Evolutionary conservation across 2,797 vertebrate genomes (phyloP).

Genomic region (Carcharodon carcharias): DNA sequence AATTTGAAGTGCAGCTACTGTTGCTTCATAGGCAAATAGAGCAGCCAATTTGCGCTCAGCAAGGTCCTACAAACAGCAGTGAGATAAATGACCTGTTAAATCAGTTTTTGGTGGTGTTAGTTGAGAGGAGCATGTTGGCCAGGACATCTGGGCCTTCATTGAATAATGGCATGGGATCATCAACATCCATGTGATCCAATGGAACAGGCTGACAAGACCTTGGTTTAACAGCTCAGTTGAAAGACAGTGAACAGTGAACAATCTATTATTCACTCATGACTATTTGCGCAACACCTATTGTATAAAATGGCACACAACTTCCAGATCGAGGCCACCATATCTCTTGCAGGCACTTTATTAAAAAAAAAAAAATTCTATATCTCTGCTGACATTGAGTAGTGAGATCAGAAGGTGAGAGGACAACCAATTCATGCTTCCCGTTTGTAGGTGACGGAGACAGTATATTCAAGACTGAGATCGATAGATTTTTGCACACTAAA

Average conservation of each 20-base stretch:
- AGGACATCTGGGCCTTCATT: background rate
- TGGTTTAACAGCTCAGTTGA: background rate
- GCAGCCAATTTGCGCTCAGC: slow-evolving; percentile 20
- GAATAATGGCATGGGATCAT: slow-evolving; percentile 4
- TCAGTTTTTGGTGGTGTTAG: background rate
- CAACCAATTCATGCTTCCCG: background rate
- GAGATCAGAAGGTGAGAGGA: background rate
- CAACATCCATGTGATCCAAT: background rate
- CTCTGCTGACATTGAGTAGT: background rate
- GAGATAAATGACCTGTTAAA: background rate
- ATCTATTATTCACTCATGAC: background rate
- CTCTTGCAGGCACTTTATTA: background rate
- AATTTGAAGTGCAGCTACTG: background rate
- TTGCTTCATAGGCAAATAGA: background rate
- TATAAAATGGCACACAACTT: slow-evolving; percentile 10
- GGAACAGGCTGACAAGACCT: slow-evolving; percentile 7
- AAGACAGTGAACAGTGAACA: background rate
- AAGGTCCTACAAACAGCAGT: background rate
- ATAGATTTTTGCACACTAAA: background rate
- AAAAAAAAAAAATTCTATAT: background rate
- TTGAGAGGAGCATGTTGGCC: background rate
- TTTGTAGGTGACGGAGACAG: background rate
- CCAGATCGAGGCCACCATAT: background rate
- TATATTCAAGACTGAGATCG: background rate
- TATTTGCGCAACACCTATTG: slow-evolving; percentile 13